Evolutionary conservation across 2,113 vertebrate species (phyloP).

Genomic region (Cynopterus brachyotis): DNA sequence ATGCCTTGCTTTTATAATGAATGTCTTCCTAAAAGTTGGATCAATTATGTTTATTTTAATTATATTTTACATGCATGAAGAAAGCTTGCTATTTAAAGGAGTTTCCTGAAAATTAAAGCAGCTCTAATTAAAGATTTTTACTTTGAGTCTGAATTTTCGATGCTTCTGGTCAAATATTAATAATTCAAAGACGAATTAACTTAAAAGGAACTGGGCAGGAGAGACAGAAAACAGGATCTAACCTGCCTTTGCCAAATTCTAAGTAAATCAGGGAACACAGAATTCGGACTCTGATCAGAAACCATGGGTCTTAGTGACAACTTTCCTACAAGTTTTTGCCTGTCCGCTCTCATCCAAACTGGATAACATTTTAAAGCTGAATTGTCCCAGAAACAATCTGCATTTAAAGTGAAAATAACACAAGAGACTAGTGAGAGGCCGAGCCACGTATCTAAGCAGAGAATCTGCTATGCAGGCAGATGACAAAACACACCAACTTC

Average conservation of each 20-base stretch:
- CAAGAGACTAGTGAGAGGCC: background rate
- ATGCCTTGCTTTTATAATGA: background rate
- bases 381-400: background rate
- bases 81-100: constrained; percentile 29
- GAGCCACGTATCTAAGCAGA: background rate
- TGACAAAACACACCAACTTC: background rate
- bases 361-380: background rate
- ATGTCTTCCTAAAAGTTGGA: background rate
- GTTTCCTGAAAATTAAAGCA: constrained; percentile 29
- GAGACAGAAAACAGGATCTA: constrained; percentile 49
- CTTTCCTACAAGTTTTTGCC: background rate
- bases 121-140: constrained; percentile 1
- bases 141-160: background rate
- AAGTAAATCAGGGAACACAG: constrained; percentile 15
- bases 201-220: constrained; percentile 55
- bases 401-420: background rate
- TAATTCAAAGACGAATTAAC: constrained; percentile 60
- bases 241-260: constrained; percentile 46
- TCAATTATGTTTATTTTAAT: constrained; percentile 43
- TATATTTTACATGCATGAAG: constrained; percentile 18
- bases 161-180: constrained; percentile 54
- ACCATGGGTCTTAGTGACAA: background rate
- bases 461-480: background rate
- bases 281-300: constrained; percentile 17
- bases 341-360: background rate